phyloP scores from a whole-genome alignment of 2,113 vertebrate genomes.

The Tringa solitaria region DNA sequence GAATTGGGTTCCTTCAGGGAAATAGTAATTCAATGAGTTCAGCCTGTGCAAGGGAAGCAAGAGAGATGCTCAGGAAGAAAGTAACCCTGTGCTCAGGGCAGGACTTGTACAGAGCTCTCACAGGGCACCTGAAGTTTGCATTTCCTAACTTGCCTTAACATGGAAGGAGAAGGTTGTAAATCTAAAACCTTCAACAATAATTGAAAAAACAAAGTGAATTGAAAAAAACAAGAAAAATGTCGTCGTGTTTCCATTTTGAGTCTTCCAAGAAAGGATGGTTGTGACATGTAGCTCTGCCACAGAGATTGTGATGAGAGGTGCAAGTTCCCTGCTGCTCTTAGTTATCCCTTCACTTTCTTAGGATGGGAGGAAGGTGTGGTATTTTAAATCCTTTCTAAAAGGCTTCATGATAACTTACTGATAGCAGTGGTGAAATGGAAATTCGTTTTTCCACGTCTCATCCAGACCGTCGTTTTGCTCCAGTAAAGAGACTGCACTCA shows the following conservation, averaged over 20 bases:
- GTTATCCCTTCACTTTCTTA: not conserved
- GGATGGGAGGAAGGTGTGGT: not conserved
- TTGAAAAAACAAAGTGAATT: not conserved
- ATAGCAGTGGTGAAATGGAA: not conserved
- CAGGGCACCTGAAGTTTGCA: not conserved
- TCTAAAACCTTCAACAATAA: not conserved
- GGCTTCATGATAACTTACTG: not conserved
- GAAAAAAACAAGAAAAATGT: not conserved
- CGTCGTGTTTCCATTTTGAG: not conserved
- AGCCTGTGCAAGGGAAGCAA: not conserved
- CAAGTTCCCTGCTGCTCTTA: not conserved
- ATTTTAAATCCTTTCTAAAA: not conserved
- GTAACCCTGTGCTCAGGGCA: not conserved
- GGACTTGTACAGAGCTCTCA: not conserved
- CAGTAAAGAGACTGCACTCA: not conserved
- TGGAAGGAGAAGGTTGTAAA: not conserved
- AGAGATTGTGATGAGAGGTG: not conserved
- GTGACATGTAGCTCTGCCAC: fast-evolving
- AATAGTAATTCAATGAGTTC: not conserved
- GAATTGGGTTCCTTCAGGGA: not conserved
- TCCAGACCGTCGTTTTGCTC: not conserved
- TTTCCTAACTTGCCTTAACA: not conserved
- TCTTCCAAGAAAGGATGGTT: not conserved
- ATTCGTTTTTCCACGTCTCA: not conserved
- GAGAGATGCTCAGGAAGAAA: not conserved